Evolutionary conservation across 2,888 invertebrate genomes (phyloP), one percentile per base, ranked within the genome.

Genomic region (Onchidella celtica): DNA sequence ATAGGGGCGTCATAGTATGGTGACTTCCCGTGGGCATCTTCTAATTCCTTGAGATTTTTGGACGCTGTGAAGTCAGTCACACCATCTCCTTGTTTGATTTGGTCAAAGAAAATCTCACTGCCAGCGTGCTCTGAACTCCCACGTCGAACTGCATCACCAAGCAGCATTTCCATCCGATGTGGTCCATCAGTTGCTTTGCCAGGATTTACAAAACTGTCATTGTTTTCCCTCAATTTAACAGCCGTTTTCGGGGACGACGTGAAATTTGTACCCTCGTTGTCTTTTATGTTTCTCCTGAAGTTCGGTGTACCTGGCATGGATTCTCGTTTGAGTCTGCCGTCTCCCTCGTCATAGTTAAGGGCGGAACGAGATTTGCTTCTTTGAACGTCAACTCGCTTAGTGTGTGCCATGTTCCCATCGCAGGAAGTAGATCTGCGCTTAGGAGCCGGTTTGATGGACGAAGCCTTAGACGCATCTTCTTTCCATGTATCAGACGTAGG

Each of bases 281-380:
- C 47, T 47, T 6, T 17, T n/a, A n/a, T n/a, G 17, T 11, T 11
- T 47, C 47, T 47, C 17, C 6, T 17, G 17, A 17, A 47, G 9
- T 11, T 6, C 17, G 47, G 47, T 47, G 6, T 47, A 6, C 6
- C 17, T 47, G 47, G 6, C 6, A 11, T 17, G 6, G 47, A 47
- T 0, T 14, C 61, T 27, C 36, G 36, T 73, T 36, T 59, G 14
- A 59, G 73, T 27, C 38, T 57, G 14, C 36, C 36, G 34, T 34
- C 59, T 61, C 36, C 59, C 9, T 73, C 73, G 3, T 73, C 73
- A 27, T 59, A 29, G 11, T 75, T 47, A 55, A 65, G 17, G 47
- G 38, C 47, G 1, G 75, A 75, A 40, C 75, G 38, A n/a, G 75
- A 75, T 11, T 27, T 65, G 65, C 75, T 75, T 47, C 65, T 75